phyloP scores from a whole-genome alignment of 1,140 invertebrate genomes.

The Steinernema khuongi region DNA sequence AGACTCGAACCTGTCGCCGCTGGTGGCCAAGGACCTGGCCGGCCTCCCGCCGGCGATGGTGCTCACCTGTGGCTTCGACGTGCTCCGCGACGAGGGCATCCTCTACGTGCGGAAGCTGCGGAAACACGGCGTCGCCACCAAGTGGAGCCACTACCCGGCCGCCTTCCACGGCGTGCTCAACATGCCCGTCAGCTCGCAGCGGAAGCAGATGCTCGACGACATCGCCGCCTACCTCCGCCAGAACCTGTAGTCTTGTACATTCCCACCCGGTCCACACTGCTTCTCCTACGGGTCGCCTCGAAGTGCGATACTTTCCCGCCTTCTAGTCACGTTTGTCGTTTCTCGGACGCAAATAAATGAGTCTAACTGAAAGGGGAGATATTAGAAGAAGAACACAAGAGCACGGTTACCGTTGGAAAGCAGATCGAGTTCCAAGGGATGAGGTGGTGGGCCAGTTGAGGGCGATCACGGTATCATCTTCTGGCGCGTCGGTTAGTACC shows the following conservation, averaged over 20 bases:
- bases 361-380: too few relatives aligned
- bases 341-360: background rate
- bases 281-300: conserved; percentile 4
- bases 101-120: conserved; percentile 28
- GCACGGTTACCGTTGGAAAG: too few relatives aligned
- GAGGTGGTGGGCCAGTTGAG: too few relatives aligned
- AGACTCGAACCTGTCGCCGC: conserved; percentile 5
- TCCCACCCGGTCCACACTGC: background rate
- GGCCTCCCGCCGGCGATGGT: conserved; percentile 31
- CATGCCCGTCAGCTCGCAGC: conserved; percentile 24
- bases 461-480: too few relatives aligned
- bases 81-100: conserved; percentile 35
- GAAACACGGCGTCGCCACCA: conserved; percentile 13
- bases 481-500: too few relatives aligned
- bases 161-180: conserved; percentile 33
- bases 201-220: conserved; percentile 26
- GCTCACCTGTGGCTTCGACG: conserved; percentile 36
- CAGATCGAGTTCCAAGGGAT: too few relatives aligned
- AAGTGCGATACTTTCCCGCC: background rate
- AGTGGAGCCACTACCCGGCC: conserved; percentile 22
- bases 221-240: conserved; percentile 5
- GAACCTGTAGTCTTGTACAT: conserved; percentile 19
- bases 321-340: background rate
- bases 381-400: too few relatives aligned
- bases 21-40: conserved; percentile 18